Conservation (phyloP, 2,797 vertebrate genomes). For the Sylvia borin region DNA sequence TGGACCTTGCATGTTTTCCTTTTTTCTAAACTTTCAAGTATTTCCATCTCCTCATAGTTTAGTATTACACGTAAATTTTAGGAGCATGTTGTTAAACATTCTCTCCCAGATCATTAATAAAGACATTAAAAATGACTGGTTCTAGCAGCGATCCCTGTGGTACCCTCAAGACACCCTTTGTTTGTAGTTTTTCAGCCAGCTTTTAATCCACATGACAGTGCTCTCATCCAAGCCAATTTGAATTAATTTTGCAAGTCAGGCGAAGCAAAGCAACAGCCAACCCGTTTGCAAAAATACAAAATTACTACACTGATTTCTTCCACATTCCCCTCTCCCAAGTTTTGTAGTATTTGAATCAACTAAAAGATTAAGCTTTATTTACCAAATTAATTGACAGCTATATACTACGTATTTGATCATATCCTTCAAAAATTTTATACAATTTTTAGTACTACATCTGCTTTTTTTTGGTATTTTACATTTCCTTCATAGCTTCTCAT, state of each 20-base stretch:
- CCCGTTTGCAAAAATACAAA: neutral
- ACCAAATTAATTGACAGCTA: neutral
- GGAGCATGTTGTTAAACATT: constrained; percentile 25
- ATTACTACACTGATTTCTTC: neutral
- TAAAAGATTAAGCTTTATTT: neutral
- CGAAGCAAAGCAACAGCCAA: constrained; percentile 7
- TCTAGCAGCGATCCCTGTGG: constrained; percentile 50
- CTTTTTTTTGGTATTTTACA: neutral
- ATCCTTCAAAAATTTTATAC: neutral
- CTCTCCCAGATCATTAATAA: constrained; percentile 56
- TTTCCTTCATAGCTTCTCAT: neutral
- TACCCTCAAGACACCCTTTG: constrained; percentile 55
- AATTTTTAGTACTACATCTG: neutral
- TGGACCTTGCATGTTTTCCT: neutral
- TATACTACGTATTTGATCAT: neutral
- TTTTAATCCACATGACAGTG: constrained; percentile 58
- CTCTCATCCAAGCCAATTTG: constrained; percentile 52
- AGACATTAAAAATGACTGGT: constrained; percentile 51
- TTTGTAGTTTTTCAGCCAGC: constrained; percentile 55
- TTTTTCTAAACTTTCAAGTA: neutral
- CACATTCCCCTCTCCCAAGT: accelerated
- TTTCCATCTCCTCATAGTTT: neutral
- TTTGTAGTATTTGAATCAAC: neutral
- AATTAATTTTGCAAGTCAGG: constrained; percentile 50
- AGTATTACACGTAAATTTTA: constrained; percentile 1